Conservation (phyloP, 2,113 vertebrate genomes). For the Peucedramus taeniatus region DNA sequence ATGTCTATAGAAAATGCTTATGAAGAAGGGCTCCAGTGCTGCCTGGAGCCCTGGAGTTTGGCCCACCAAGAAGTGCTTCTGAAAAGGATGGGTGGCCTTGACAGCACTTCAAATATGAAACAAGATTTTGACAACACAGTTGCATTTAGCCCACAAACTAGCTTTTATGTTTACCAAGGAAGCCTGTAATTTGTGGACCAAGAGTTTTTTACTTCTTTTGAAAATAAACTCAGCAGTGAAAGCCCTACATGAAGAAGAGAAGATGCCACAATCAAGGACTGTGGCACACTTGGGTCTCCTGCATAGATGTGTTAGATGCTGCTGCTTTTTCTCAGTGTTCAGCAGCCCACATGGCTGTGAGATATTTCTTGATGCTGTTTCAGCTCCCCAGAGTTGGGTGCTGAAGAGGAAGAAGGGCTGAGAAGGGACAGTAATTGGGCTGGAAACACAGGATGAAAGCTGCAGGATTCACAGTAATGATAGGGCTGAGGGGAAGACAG, state of each 20-base stretch:
- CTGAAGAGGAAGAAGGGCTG: not conserved
- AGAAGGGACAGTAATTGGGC: not conserved
- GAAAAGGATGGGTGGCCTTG: not conserved
- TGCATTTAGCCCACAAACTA: not conserved
- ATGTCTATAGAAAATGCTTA: not conserved
- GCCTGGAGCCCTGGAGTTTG: not conserved
- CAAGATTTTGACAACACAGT: not conserved
- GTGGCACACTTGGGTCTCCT: not conserved
- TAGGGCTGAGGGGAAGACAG: not conserved
- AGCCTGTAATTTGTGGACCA: constrained; percentile 6
- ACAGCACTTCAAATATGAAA: not conserved
- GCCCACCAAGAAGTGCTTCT: not conserved
- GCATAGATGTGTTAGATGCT: not conserved
- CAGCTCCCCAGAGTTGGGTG: not conserved
- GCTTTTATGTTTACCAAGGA: not conserved
- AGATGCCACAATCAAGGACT: not conserved
- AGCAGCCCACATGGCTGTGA: not conserved
- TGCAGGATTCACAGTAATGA: not conserved
- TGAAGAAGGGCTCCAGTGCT: not conserved
- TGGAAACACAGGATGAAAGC: not conserved
- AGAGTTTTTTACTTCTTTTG: constrained; percentile 16
- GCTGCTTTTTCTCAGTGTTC: not conserved
- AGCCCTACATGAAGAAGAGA: not conserved
- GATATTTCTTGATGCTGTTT: not conserved
- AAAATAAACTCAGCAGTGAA: constrained; percentile 31